Evolutionary conservation across 2,113 vertebrate genomes (phyloP).

Genomic region (Diphyllodes magnificus): DNA sequence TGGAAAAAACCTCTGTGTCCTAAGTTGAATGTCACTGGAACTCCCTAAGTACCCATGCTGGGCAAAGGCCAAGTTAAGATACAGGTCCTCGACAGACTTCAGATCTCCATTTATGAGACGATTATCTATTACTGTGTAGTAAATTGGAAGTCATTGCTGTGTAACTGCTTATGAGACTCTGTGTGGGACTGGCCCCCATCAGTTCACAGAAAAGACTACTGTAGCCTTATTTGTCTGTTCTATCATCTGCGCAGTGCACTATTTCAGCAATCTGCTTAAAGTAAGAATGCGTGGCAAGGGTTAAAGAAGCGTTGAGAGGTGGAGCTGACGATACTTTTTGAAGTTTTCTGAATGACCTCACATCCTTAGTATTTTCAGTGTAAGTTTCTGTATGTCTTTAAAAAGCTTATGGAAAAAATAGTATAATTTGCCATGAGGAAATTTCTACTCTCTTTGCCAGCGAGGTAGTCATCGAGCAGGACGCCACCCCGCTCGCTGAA

Average conservation of each 20-base stretch:
- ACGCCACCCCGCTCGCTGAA: not conserved
- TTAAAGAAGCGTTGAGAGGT: not conserved
- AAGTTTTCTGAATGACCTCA: not conserved
- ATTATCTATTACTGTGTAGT: not conserved
- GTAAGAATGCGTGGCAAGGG: not conserved
- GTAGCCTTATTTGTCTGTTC: not conserved
- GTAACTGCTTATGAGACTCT: not conserved
- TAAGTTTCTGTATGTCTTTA: not conserved
- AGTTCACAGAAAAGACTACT: not conserved
- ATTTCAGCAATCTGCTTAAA: not conserved
- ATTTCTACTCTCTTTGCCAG: not conserved
- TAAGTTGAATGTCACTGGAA: not conserved
- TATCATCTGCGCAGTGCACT: not conserved
- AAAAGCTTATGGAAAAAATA: not conserved
- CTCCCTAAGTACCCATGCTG: accelerated
- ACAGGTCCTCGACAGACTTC: not conserved
- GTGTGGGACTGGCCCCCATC: not conserved
- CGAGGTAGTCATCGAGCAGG: not conserved
- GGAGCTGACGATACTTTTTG: not conserved
- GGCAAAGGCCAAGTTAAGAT: not conserved
- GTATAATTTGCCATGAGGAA: not conserved
- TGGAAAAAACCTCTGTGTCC: not conserved
- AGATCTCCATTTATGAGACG: not conserved
- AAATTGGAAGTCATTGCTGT: not conserved
- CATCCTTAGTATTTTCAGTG: not conserved